Evolutionary conservation across 2,797 vertebrate genomes (phyloP).

Genomic region (Chaunax sp.): DNA sequence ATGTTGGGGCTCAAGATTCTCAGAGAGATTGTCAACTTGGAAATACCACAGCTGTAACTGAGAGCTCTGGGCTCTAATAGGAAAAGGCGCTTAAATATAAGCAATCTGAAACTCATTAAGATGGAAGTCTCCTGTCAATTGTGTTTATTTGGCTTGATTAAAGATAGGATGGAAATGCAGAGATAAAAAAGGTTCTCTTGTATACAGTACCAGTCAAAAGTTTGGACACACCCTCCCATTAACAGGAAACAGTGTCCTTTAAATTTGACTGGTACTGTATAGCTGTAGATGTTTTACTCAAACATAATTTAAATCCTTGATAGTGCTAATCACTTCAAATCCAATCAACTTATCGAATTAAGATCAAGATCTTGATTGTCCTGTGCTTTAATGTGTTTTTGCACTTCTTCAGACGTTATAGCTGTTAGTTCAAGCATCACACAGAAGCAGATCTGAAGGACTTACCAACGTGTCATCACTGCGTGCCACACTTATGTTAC

Average conservation of each 20-base stretch:
- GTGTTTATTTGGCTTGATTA: conserved; percentile 4
- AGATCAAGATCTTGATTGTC: background rate
- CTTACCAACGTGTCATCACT: conserved; percentile 98
- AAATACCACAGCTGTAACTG: conserved; percentile 45
- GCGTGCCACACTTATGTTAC: conserved; percentile 96
- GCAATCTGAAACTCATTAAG: conserved; percentile 27
- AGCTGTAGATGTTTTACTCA: background rate
- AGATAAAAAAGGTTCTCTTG: background rate
- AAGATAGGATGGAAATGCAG: background rate
- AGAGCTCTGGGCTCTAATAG: conserved; percentile 11
- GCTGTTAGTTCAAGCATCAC: too few relatives aligned
- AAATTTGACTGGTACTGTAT: background rate
- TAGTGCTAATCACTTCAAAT: conserved; percentile 1
- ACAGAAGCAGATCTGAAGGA: background rate
- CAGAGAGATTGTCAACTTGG: conserved; percentile 2
- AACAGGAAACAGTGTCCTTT: too few relatives aligned
- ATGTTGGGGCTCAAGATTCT: conserved; percentile 20
- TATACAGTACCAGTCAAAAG: too few relatives aligned
- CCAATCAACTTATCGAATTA: background rate
- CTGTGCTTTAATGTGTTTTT: background rate
- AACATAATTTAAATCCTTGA: conserved; percentile 10
- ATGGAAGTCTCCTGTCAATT: conserved; percentile 19
- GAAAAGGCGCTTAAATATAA: conserved; percentile 27
- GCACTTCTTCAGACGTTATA: too few relatives aligned
- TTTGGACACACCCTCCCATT: too few relatives aligned